Evolutionary conservation across 2,113 vertebrate species (phyloP).

Genomic region (Vombatus ursinus): DNA sequence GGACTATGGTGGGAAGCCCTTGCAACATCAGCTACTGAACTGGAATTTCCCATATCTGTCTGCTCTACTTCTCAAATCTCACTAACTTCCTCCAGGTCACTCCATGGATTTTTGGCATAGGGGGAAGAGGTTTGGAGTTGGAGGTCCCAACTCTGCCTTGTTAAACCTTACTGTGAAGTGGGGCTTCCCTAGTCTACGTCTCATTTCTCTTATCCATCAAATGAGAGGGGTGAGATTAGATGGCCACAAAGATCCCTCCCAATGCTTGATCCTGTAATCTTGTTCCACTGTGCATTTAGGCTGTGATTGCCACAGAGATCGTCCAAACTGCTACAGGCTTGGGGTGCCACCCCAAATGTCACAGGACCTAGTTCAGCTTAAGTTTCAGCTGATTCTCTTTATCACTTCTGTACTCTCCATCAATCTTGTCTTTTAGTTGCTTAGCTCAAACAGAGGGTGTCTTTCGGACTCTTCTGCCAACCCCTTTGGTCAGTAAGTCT

Average conservation of each 20-base stretch:
- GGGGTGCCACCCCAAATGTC: background rate
- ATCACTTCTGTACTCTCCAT: background rate
- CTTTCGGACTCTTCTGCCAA: background rate
- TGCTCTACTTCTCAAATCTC: background rate
- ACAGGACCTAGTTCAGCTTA: background rate
- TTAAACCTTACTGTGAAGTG: background rate
- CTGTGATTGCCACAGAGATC: background rate
- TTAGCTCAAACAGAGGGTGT: background rate
- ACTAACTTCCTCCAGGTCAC: background rate
- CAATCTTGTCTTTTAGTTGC: background rate
- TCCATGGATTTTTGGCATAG: background rate
- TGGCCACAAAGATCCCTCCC: background rate
- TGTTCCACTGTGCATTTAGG: too few species aligned
- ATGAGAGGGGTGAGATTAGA: background rate
- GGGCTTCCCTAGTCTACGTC: background rate
- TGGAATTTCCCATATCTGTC: background rate
- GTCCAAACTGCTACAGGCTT: background rate
- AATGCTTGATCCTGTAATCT: background rate
- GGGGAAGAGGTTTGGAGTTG: background rate
- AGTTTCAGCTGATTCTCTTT: background rate
- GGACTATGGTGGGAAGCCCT: background rate
- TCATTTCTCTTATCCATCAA: background rate
- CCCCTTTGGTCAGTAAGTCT: background rate
- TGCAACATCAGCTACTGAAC: constrained; percentile 36
- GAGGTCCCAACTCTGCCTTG: background rate